These are phyloP conservation scores for Metridium senile DNA, from an alignment of 92 coral and sea anemone genomes.

Conservation along the genomic window DNA sequence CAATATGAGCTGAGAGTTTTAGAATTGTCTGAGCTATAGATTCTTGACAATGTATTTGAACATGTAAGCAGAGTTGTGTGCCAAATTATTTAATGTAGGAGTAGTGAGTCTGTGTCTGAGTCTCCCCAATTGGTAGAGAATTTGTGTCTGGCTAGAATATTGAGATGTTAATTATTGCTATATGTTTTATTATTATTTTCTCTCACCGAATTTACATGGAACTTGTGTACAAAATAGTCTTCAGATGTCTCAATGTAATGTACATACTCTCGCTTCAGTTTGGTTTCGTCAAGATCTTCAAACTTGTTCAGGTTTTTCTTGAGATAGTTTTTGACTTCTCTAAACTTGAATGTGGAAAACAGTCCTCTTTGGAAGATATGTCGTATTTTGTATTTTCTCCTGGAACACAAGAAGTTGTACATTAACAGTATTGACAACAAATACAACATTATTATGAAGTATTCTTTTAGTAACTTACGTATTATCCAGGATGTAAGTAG, in stretches of 20 bases:
- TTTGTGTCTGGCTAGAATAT: no score
- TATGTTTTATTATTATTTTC: no score
- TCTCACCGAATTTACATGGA: conserved; percentile 67
- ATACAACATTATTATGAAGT: not conserved
- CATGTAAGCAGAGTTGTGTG: no score
- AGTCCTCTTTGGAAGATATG: conserved; percentile 48
- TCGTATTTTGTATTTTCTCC: conserved; percentile 36
- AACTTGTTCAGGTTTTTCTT: conserved; percentile 26
- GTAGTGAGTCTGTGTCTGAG: no score
- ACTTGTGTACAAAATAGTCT: conserved; percentile 55
- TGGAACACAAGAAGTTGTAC: conserved; percentile 3
- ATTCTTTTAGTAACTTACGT: not conserved
- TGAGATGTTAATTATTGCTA: no score
- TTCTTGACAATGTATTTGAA: no score
- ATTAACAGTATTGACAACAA: not conserved
- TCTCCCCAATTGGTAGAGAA: no score
- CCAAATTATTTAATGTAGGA: no score
- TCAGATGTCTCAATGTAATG: not conserved
- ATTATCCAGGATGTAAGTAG: not conserved
- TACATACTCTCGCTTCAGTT: conserved; percentile 47
- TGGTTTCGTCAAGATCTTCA: conserved; percentile 27
- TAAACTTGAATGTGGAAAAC: conserved; percentile 23
- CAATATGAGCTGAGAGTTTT: no score
- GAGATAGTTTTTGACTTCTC: conserved; percentile 53
- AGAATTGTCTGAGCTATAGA: no score